These are phyloP conservation scores for Limnothrissa miodon DNA, from an alignment of 2,113 vertebrate species.

Conservation along the genomic window DNA sequence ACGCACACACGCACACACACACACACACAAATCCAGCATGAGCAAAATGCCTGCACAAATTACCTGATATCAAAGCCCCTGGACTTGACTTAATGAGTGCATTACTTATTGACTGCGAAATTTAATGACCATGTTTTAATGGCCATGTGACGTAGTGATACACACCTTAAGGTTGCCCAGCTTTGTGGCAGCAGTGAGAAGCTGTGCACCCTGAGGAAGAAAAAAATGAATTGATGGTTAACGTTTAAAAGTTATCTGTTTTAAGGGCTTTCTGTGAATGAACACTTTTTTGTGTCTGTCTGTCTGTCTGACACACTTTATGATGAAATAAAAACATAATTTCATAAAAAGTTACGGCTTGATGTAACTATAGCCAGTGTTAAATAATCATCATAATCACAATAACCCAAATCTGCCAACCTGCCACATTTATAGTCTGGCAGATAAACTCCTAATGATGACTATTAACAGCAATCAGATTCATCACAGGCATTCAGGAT, in stretches of 20 bases:
- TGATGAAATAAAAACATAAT: not conserved
- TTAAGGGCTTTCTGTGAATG: not conserved
- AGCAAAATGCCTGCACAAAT: not conserved
- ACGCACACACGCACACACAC: not conserved
- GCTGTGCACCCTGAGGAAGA: conserved; percentile 80
- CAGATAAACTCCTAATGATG: not conserved
- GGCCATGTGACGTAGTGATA: not conserved
- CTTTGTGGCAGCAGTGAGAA: conserved; percentile 95
- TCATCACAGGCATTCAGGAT: not conserved
- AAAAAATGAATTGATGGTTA: not conserved
- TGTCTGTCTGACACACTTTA: not conserved
- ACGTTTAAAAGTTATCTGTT: not conserved
- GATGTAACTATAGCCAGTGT: not conserved
- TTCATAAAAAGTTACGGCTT: not conserved
- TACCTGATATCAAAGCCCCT: not conserved
- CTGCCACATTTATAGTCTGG: not conserved
- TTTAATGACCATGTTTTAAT: too few relatives aligned
- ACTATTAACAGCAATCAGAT: not conserved
- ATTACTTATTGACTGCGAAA: not conserved
- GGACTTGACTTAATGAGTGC: not conserved
- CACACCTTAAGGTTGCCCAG: conserved; percentile 96
- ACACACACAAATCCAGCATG: not conserved
- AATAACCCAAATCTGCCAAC: not conserved
- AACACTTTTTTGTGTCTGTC: not conserved
- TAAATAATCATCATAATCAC: not conserved